Evolutionary conservation across 1,140 invertebrate species (phyloP).

Genomic region (Littorina saxatilis): DNA sequence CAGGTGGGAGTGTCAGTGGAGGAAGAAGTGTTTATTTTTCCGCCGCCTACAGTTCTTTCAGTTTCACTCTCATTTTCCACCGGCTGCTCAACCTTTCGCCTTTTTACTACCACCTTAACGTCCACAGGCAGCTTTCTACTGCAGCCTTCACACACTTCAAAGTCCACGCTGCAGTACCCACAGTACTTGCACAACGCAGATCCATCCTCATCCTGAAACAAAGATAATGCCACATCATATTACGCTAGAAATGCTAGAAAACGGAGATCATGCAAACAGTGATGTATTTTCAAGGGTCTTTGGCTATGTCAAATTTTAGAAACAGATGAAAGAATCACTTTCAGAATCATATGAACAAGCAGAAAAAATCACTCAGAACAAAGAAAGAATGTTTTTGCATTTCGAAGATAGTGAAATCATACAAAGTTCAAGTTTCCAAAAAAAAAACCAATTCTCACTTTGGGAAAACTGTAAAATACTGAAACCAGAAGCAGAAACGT

Average conservation of each 20-base stretch:
- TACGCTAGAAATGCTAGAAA: neutral
- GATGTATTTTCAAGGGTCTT: too few relatives aligned
- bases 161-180: slow-evolving; percentile 56
- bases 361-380: too few relatives aligned
- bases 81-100: slow-evolving; percentile 20
- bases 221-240: neutral
- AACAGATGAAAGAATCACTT: too few relatives aligned
- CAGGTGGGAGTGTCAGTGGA: neutral
- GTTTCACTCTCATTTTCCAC: neutral
- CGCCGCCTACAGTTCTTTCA: neutral
- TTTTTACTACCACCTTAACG: slow-evolving; percentile 44
- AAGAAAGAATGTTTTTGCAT: too few relatives aligned
- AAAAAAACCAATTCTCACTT: too few relatives aligned
- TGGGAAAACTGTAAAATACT: too few relatives aligned
- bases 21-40: neutral
- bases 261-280: too few relatives aligned
- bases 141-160: slow-evolving; percentile 56
- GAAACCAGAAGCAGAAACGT: too few relatives aligned
- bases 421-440: too few relatives aligned
- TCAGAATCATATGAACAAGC: too few relatives aligned
- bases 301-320: too few relatives aligned
- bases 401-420: too few relatives aligned
- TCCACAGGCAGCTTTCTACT: slow-evolving; percentile 44
- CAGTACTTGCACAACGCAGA: slow-evolving; percentile 53
- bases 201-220: slow-evolving; percentile 42